These are phyloP conservation scores for Allobates femoralis DNA, from an alignment of 2,797 vertebrate species.

Conservation along the genomic window DNA sequence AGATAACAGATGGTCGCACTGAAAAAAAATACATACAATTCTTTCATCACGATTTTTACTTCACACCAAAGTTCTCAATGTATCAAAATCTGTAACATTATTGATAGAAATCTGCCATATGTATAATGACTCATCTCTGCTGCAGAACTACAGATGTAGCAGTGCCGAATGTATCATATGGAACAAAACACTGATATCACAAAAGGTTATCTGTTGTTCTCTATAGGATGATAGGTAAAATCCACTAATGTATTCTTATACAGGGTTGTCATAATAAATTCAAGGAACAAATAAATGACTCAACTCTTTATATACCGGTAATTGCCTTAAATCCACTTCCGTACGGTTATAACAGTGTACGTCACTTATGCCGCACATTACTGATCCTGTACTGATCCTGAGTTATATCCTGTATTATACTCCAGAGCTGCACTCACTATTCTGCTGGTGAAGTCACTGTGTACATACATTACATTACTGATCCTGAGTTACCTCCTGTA, in stretches of 20 bases:
- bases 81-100: slow-evolving; percentile 4
- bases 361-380: no score
- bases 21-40: not conserved
- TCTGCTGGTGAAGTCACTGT: no score
- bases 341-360: no score
- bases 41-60: not conserved
- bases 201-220: not conserved
- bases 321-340: no score
- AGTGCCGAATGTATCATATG: not conserved
- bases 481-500: no score
- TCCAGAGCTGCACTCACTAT: no score
- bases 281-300: no score
- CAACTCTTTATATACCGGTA: no score
- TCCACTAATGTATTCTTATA: not conserved
- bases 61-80: not conserved
- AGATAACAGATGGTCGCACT: slow-evolving; percentile 11
- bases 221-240: not conserved
- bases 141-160: not conserved
- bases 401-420: no score
- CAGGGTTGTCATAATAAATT: no score
- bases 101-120: slow-evolving; percentile 3
- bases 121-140: not conserved
- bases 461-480: no score
- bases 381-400: no score
- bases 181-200: not conserved